Percentiles rank a stretch among this genome's conserved stretches.
phyloP scores from a whole-genome alignment of 1,140 invertebrate species.

The Steinernema khuongi region DNA sequence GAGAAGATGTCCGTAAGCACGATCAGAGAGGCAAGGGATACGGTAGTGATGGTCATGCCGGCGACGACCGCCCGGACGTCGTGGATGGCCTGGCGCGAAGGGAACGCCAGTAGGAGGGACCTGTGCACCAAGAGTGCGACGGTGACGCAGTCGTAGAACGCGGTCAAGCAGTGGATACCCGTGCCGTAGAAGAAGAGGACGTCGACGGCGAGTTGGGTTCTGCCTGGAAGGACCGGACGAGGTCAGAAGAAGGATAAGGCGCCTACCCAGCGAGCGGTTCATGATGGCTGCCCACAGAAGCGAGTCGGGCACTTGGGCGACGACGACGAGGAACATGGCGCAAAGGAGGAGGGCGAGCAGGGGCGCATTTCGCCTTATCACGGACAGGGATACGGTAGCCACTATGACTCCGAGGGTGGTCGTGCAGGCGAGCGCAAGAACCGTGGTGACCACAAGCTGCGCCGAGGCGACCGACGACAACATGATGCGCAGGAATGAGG shows the following conservation, averaged over 20 bases:
- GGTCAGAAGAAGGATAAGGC: not conserved
- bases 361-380: not conserved
- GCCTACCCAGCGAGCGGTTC: not conserved
- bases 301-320: not conserved
- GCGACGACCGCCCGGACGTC: not conserved
- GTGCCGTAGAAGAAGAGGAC: not conserved
- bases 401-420: not conserved
- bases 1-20: not conserved
- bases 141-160: not conserved
- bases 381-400: not conserved
- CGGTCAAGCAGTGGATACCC: not conserved
- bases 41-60: not conserved
- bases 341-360: not conserved
- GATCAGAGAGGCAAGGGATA: not conserved
- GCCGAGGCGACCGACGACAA: not conserved
- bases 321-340: not conserved
- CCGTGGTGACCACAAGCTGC: not conserved
- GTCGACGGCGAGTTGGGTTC: not conserved
- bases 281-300: not conserved
- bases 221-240: not conserved
- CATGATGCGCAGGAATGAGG: too few relatives aligned
- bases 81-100: not conserved
- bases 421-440: not conserved
- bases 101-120: not conserved
- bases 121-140: not conserved